A percentile compares a stretch with the other conserved stretches of the same genome.
phyloP scores from a whole-genome alignment of 2,113 vertebrate species.

The Hemiprocne comata region DNA sequence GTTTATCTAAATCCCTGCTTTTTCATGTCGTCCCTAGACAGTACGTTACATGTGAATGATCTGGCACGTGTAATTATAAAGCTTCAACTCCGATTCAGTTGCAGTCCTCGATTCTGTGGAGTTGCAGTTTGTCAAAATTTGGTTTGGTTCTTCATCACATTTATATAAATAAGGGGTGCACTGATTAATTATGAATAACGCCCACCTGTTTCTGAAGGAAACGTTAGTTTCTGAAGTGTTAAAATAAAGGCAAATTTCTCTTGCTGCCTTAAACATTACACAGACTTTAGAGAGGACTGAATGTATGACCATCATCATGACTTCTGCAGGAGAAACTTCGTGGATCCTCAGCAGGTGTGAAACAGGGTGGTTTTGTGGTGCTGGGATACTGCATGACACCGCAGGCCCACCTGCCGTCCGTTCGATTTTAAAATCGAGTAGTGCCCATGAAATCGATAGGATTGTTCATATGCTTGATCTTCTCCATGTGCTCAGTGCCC shows the following conservation, averaged over 20 bases:
- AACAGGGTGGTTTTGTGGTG: background rate
- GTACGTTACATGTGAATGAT: constrained; percentile 26
- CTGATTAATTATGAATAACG: background rate
- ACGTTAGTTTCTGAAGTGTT: background rate
- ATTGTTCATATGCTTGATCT: background rate
- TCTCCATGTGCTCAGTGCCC: constrained; percentile 7
- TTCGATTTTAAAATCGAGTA: background rate
- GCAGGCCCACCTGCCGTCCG: background rate
- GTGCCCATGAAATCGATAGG: background rate
- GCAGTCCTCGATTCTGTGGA: background rate
- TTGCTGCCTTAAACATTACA: constrained; percentile 47
- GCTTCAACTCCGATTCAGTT: background rate
- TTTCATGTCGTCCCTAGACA: constrained; percentile 19
- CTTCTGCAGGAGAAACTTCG: constrained; percentile 2
- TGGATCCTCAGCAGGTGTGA: background rate
- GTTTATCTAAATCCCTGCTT: constrained; percentile 25
- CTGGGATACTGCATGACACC: background rate
- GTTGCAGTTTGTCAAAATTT: constrained; percentile 10
- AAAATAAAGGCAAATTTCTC: constrained; percentile 51
- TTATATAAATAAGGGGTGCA: background rate
- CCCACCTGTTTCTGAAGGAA: constrained; percentile 19
- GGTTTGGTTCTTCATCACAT: constrained; percentile 11
- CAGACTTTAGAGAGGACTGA: constrained; percentile 8
- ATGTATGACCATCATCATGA: constrained; percentile 13
- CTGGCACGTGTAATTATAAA: constrained; percentile 26